Evolutionary conservation across 2,888 invertebrate genomes (phyloP), one percentile per base, ranked within the genome.

Genomic region (Dryocosmus kuriphilus): DNA sequence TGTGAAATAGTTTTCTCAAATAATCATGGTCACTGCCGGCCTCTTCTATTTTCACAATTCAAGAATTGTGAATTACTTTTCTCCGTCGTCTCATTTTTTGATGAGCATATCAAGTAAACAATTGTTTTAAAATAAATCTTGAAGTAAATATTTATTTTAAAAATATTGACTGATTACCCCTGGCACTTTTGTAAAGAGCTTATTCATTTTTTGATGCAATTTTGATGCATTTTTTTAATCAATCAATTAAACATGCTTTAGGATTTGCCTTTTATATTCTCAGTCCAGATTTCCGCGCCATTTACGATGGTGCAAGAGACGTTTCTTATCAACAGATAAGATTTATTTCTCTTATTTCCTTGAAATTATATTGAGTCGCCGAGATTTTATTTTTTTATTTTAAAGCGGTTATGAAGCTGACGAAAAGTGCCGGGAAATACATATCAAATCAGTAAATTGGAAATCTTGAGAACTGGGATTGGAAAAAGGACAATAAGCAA

Each of bases 71-170:
- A 16, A 27, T 27, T 22, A 55, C 22, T 55, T 27, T 27, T 60
- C 16, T 5, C 60, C 16, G 16, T 16, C 27, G 24, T 7, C 16
- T 24, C 27, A 60, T 60, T 60, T 27, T 14, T 60, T 60, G 14
- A 60, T 60, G 22, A 60, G 27, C 60, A 27, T 60, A 60, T 60
- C 24, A 60, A 11, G 27, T 60, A 27, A 60, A 60, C 60, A 60
- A 24, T 16, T 60, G 27, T 60, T 60, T 22, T 14, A 60, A 60
- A 60, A 60, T 60, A 60, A 60, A 60, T 27, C 27, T 60, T 55
- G 27, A 60, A 60, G 27, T 60, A 60, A 60, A 60, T 60, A 60
- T 60, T 60, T 60, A 27, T 60, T 60, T 60, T 27, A 27, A 27
- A 57, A 27, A 14, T 22, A 60, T 27, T 27, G 16, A 60, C 27